Evolutionary conservation across 2,888 invertebrate species (phyloP).

Genomic region (Protophormia terraenovae): DNA sequence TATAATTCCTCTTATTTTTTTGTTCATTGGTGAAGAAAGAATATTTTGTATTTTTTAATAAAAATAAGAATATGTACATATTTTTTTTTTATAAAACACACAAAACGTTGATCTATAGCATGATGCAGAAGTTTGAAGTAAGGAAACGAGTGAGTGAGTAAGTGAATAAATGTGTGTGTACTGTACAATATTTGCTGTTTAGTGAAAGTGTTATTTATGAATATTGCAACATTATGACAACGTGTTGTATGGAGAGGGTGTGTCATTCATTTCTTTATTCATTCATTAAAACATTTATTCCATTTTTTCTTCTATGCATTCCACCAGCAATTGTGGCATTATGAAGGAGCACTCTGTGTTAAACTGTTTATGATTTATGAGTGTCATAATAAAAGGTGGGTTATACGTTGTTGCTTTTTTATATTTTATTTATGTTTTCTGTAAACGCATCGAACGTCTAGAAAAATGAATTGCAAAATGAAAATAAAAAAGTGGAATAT

Average conservation of each 20-base stretch:
- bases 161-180: slow-evolving; percentile 3
- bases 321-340: slow-evolving; percentile 31
- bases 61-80: neutral
- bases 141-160: neutral
- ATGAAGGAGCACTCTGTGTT: slow-evolving; percentile 53
- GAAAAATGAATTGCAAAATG: slow-evolving; percentile 9
- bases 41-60: neutral
- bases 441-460: slow-evolving; percentile 57
- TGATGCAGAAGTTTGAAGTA: neutral
- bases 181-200: slow-evolving; percentile 24
- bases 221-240: slow-evolving; percentile 55
- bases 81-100: neutral
- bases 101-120: neutral
- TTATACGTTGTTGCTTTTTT: slow-evolving; percentile 29
- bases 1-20: slow-evolving; percentile 53
- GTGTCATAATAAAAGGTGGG: slow-evolving; percentile 65
- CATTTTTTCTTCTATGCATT: neutral
- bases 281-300: slow-evolving; percentile 32
- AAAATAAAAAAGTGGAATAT: neutral
- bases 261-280: slow-evolving; percentile 46
- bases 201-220: slow-evolving; percentile 59
- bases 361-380: slow-evolving; percentile 68
- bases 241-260: slow-evolving; percentile 43
- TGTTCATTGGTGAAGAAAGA: slow-evolving; percentile 30
- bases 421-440: slow-evolving; percentile 57